These are phyloP conservation scores for Lepilemur ruficaudatus DNA, from an alignment of 2,797 vertebrate species.

Conservation along the genomic window DNA sequence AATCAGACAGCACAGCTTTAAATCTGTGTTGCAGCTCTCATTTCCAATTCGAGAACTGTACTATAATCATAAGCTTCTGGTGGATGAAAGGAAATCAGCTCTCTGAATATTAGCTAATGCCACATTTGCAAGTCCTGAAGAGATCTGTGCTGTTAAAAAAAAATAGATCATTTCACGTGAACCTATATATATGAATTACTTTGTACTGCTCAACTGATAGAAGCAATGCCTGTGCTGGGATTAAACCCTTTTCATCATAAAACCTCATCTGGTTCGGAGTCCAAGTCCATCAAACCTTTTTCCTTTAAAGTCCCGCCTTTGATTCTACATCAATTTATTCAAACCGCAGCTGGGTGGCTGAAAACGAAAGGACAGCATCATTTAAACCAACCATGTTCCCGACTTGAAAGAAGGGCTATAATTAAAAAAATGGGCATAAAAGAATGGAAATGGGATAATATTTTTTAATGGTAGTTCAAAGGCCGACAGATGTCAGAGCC, in stretches of 20 bases:
- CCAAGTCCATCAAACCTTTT: slow-evolving; percentile 97
- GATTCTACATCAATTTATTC: slow-evolving; percentile 98
- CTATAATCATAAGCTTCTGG: slow-evolving; percentile 93
- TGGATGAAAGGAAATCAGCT: slow-evolving; percentile 93
- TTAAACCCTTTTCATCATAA: slow-evolving; percentile 99
- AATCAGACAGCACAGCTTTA: slow-evolving; percentile 91
- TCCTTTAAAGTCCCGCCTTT: slow-evolving; percentile 98
- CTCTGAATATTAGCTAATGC: slow-evolving; percentile 98
- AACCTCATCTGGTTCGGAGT: slow-evolving; percentile 99
- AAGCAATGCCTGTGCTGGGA: slow-evolving; percentile 97
- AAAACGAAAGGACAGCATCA: slow-evolving; percentile 91
- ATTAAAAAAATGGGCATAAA: slow-evolving; percentile 98
- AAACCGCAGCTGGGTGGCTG: slow-evolving; percentile 96
- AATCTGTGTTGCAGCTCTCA: slow-evolving; percentile 91
- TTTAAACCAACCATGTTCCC: slow-evolving; percentile 92
- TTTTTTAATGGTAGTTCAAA: slow-evolving; percentile 94
- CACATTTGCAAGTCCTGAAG: slow-evolving; percentile 99
- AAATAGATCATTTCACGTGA: slow-evolving; percentile 91
- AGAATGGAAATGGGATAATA: slow-evolving; percentile 94
- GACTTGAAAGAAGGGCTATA: slow-evolving; percentile 93
- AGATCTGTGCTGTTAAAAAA: slow-evolving; percentile 89
- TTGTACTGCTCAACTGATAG: slow-evolving; percentile 96
- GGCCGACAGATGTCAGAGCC: slow-evolving; percentile 95
- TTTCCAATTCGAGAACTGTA: slow-evolving; percentile 94
- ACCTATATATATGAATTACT: slow-evolving; percentile 92